Base-by-base conservation (phyloP, 2,797 vertebrate genomes). In the Pseudomugil gertrudae region DNA sequence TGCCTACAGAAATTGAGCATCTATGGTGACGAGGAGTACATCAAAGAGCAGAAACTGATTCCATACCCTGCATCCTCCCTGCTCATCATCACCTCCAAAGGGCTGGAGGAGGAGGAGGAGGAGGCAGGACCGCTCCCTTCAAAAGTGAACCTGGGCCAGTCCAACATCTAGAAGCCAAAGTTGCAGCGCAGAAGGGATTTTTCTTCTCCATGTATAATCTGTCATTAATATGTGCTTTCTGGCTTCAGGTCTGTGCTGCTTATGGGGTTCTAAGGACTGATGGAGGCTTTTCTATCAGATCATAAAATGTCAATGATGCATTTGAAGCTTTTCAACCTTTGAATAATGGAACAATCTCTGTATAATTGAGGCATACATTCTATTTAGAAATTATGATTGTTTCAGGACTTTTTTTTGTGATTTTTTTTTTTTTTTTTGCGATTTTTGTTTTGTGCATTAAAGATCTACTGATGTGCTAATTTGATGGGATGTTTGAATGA, bases 1-100 rank as follows among this genome's bases (percentile, higher is more conserved):
- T 60, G 53, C 74, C 13, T 92, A 61, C 92, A 99, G 98, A 99
- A 98, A 86, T 83, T 99, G 86, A 99, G 97, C 92, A 98, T 99
- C 87, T 96, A 97, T 66, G 97, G 97, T 57, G 98, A 99, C 86
- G 79, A 94, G 85, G 96, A 99, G 53, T 96, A 93, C 74, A 74
- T 95, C 43, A 95, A 95, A 59, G 95, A 98, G 57, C 90, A 96
- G 84, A 98, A 98, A 80, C 89, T 97, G 74, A 95, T 73, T 79
- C 95, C 93, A 23, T 98, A 98, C 5, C 93, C 96, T 55, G 81
- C 95, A 24, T 95, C 97, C 76, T 96, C 96, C 56, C 94, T 99
- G 63, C 87, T 98, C 70, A 89, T 98, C 79, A 90, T 98, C 81
- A 94, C 93, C 78, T 94, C 96, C 80, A 90, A 92, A 63, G 89